Evolutionary conservation across 2,888 invertebrate species (phyloP).

Genomic region (Cylloceria caligata): DNA sequence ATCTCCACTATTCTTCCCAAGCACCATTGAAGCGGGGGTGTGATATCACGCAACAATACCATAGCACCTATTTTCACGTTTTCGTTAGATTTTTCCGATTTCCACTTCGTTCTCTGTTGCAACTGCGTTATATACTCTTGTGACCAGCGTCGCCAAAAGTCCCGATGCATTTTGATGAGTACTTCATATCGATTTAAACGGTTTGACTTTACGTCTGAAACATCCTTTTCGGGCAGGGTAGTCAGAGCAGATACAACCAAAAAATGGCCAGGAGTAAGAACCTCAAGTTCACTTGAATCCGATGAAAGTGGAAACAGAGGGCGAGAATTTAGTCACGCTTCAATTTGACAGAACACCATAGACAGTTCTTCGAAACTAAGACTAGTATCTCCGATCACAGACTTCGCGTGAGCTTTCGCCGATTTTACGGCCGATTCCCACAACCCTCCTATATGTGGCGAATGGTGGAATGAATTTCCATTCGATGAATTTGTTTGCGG

Average conservation of each 20-base stretch:
- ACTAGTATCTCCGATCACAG: constrained; percentile 65
- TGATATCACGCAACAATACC: too few relatives aligned
- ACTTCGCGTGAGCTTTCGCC: constrained; percentile 73
- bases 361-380: constrained; percentile 73
- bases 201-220: constrained; percentile 49
- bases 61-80: too few relatives aligned
- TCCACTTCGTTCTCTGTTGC: constrained; percentile 46
- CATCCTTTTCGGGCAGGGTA: constrained; percentile 65
- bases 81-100: constrained; percentile 16
- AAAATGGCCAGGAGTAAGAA: constrained; percentile 73
- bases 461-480: constrained; percentile 75
- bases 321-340: constrained; percentile 66
- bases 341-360: constrained; percentile 67
- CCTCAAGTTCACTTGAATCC: constrained; percentile 65
- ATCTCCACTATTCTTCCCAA: too few relatives aligned
- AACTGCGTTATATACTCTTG: constrained; percentile 25
- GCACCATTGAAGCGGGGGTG: too few relatives aligned
- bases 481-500: constrained; percentile 15
- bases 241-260: constrained; percentile 67
- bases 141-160: constrained; percentile 70
- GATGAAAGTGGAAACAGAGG: constrained; percentile 64
- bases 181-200: constrained; percentile 65
- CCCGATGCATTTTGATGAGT: constrained; percentile 56
- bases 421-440: constrained; percentile 77
- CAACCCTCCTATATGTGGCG: constrained; percentile 75